Evolutionary conservation across 2,797 vertebrate genomes (phyloP).

Genomic region (Cephalopachus bancanus): DNA sequence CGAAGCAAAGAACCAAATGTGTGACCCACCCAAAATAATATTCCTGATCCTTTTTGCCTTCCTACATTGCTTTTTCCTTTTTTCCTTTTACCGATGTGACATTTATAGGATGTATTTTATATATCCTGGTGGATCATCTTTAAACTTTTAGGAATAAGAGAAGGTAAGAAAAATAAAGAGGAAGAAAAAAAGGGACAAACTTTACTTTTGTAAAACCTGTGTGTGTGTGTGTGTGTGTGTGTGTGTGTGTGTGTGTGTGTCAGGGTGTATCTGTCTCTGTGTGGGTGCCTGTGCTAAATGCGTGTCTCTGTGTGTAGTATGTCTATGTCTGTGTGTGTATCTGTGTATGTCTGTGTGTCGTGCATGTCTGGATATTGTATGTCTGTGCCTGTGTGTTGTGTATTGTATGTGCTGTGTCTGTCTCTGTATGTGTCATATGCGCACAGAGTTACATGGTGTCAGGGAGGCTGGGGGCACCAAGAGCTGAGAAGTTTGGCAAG

Average conservation of each 20-base stretch:
- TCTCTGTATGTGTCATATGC: neutral
- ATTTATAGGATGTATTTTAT: neutral
- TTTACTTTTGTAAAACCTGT: neutral
- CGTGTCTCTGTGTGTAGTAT: too few relatives aligned
- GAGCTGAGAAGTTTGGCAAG: neutral
- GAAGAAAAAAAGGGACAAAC: neutral
- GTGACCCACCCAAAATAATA: neutral
- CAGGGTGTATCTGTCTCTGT: too few relatives aligned
- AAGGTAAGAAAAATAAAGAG: neutral
- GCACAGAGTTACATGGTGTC: neutral
- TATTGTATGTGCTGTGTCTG: neutral
- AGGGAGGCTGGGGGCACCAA: fast-evolving
- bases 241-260: neutral
- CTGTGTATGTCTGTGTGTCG: neutral
- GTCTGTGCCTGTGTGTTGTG: neutral
- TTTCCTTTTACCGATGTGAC: neutral
- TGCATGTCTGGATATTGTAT: neutral
- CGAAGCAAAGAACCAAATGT: neutral
- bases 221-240: neutral
- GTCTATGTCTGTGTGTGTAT: too few relatives aligned
- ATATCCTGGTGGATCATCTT: neutral
- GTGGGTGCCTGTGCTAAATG: neutral
- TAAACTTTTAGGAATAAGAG: neutral
- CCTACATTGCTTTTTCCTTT: neutral
- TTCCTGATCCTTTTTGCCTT: neutral